These are phyloP conservation scores for Synanthedon formicaeformis DNA, from an alignment of 2,888 invertebrate genomes.

Conservation along the genomic window DNA sequence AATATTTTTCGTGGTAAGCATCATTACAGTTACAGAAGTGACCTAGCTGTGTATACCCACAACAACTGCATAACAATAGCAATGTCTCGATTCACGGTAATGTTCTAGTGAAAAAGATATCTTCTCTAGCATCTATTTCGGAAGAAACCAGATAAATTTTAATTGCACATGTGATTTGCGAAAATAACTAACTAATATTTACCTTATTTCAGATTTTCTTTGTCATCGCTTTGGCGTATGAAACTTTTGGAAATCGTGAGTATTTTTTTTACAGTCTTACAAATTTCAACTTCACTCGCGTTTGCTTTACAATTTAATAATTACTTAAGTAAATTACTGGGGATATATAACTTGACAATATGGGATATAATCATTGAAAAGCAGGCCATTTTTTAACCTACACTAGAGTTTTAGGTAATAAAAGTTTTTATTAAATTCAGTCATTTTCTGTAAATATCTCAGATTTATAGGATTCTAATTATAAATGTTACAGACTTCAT, in stretches of 20 bases:
- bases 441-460: too few relatives aligned
- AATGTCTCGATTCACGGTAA: constrained; percentile 64
- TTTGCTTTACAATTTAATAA: too few relatives aligned
- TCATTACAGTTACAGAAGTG: constrained; percentile 40
- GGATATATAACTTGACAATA: too few relatives aligned
- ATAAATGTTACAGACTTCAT: too few relatives aligned
- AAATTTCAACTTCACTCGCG: neutral
- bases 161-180: neutral
- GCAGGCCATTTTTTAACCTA: too few relatives aligned
- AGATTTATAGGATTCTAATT: too few relatives aligned
- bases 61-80: constrained; percentile 20
- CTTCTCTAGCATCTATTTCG: too few relatives aligned
- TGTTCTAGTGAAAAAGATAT: constrained; percentile 4
- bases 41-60: constrained; percentile 27
- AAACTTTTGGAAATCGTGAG: constrained; percentile 47
- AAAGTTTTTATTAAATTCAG: too few relatives aligned
- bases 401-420: too few relatives aligned
- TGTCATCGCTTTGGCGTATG: constrained; percentile 56
- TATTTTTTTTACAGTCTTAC: neutral
- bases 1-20: constrained; percentile 32
- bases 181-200: neutral
- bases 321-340: too few relatives aligned
- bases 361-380: too few relatives aligned
- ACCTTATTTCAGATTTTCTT: constrained; percentile 44
- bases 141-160: neutral